Percentiles rank a stretch among this genome's conserved stretches.
Conservation (phyloP, 1,140 invertebrate genomes). For the Leptinotarsa texana region DNA sequence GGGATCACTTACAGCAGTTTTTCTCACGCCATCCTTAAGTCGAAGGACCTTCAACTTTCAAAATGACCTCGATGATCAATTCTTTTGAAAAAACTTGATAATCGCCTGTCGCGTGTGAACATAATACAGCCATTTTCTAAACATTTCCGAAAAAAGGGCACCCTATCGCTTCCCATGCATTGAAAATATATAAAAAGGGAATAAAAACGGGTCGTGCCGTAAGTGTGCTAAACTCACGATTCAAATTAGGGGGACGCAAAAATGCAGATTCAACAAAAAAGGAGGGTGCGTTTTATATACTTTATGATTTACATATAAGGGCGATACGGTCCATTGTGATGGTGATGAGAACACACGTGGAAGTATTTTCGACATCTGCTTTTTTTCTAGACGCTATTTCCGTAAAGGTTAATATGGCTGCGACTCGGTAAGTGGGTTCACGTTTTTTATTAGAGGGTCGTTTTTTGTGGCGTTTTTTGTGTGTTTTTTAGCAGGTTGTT, state of each 20-base stretch:
- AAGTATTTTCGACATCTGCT: constrained; percentile 29
- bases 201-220: constrained; percentile 32
- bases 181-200: constrained; percentile 30
- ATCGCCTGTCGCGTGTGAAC: constrained; percentile 28
- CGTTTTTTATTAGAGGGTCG: constrained; percentile 16
- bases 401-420: constrained; percentile 4
- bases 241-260: background rate
- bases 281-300: constrained; percentile 24
- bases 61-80: too few relatives aligned
- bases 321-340: constrained; percentile 24
- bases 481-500: constrained; percentile 16
- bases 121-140: constrained; percentile 32
- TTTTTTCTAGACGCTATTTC: constrained; percentile 24
- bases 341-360: constrained; percentile 17
- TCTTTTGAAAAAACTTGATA: background rate
- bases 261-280: constrained; percentile 18
- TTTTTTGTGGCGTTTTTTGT: constrained; percentile 14
- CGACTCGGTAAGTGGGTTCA: background rate
- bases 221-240: constrained; percentile 25
- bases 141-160: constrained; percentile 21
- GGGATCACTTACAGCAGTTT: too few relatives aligned
- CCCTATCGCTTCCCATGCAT: constrained; percentile 19
- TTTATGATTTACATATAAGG: constrained; percentile 29
- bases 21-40: too few relatives aligned
- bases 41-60: too few relatives aligned